Percentiles rank a stretch among this genome's conserved stretches.
These are phyloP conservation scores for Julus scanicus DNA, from an alignment of 2,888 invertebrate species.

Conservation along the genomic window DNA sequence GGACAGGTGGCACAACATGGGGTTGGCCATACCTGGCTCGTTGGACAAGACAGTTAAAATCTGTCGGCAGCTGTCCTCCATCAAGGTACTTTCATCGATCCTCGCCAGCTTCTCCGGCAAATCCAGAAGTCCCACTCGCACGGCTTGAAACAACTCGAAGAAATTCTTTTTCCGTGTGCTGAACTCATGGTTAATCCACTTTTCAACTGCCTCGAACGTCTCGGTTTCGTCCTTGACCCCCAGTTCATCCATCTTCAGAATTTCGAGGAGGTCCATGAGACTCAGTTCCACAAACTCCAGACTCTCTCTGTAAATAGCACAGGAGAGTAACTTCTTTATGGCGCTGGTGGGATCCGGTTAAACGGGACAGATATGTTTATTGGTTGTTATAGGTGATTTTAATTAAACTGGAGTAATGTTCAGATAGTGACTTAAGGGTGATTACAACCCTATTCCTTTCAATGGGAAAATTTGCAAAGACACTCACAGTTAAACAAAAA, in stretches of 20 bases:
- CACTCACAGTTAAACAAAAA: no score
- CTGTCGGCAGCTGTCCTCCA: neutral
- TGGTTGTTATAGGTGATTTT: no score
- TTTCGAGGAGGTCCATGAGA: neutral
- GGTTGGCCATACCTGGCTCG: neutral
- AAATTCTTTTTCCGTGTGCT: neutral
- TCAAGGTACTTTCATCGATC: neutral
- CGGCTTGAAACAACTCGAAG: neutral
- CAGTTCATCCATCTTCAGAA: slow-evolving; percentile 42
- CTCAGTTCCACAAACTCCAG: neutral
- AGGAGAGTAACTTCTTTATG: no score
- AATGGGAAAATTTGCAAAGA: no score
- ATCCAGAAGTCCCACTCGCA: slow-evolving; percentile 4
- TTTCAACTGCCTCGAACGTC: slow-evolving; percentile 4
- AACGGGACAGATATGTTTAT: no score
- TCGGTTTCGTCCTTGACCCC: slow-evolving; percentile 10
- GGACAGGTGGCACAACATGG: neutral
- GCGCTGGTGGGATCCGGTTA: no score
- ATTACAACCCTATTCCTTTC: no score
- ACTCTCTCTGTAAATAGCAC: neutral
- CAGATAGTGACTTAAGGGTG: no score
- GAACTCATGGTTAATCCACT: slow-evolving; percentile 8
- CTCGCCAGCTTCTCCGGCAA: neutral
- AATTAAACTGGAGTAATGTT: no score
- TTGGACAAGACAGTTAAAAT: neutral